phyloP scores from a whole-genome alignment of 2,888 invertebrate genomes.

The Cheiracanthium punctorium region DNA sequence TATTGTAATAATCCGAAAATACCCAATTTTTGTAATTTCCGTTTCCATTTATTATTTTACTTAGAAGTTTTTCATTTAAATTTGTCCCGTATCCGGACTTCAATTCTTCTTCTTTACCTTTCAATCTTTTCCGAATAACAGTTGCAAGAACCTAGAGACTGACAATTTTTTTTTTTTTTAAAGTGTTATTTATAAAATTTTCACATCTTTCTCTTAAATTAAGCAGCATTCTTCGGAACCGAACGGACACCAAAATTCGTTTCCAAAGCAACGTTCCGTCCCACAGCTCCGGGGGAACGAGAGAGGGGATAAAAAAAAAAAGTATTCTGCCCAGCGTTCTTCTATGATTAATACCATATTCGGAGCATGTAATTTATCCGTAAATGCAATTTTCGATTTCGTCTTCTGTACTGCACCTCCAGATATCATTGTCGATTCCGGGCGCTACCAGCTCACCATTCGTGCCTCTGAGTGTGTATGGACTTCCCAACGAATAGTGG shows the following conservation, averaged over 20 bases:
- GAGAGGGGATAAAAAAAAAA: not conserved
- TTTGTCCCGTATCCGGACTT: not conserved
- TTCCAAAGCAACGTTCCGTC: slow-evolving; percentile 13
- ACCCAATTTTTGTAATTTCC: no score
- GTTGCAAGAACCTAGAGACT: no score
- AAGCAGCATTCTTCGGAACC: not conserved
- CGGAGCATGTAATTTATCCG: slow-evolving; percentile 51
- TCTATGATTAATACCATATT: slow-evolving; percentile 55
- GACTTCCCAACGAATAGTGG: slow-evolving; percentile 33
- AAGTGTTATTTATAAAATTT: slow-evolving; percentile 8
- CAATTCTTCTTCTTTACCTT: no score
- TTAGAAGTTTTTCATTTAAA: no score
- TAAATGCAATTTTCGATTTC: slow-evolving; percentile 54
- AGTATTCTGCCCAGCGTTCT: slow-evolving; percentile 17
- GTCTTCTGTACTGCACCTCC: slow-evolving; percentile 12
- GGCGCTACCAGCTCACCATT: not conserved
- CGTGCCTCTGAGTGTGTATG: slow-evolving; percentile 5
- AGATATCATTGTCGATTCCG: slow-evolving; percentile 58
- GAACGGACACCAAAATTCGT: not conserved
- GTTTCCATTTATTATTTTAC: no score
- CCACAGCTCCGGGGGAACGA: not conserved
- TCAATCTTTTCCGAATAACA: no score
- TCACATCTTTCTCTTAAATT: slow-evolving; percentile 15
- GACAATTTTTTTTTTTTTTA: no score
- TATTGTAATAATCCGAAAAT: no score